phyloP scores from a whole-genome alignment of 2,113 vertebrate genomes.

The Dermatemys mawii region DNA sequence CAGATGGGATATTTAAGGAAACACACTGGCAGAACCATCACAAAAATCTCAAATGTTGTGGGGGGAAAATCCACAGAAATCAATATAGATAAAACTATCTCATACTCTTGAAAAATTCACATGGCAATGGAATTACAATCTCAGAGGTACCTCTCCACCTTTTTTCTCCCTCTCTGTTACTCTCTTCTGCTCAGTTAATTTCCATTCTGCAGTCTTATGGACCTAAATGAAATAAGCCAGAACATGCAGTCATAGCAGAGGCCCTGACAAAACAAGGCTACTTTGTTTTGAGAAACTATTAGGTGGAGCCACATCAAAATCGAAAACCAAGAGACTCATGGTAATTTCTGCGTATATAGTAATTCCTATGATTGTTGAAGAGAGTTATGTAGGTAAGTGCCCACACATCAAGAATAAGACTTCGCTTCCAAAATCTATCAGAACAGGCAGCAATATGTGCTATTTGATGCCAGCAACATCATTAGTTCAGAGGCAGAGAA shows the following conservation, averaged over 20 bases:
- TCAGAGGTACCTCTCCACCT: neutral
- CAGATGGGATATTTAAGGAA: neutral
- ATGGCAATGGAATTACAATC: neutral
- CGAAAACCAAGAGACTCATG: neutral
- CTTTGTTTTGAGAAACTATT: neutral
- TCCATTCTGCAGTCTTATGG: neutral
- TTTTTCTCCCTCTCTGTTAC: neutral
- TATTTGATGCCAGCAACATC: neutral
- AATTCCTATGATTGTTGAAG: neutral
- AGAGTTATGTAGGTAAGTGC: neutral
- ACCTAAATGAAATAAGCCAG: neutral
- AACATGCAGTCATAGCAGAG: neutral
- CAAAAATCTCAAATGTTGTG: neutral
- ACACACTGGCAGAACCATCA: neutral
- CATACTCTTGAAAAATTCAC: neutral
- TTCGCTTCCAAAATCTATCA: neutral
- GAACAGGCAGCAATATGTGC: fast-evolving
- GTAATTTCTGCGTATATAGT: neutral
- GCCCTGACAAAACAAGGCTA: neutral
- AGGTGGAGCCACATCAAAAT: neutral
- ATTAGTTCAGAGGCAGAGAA: neutral
- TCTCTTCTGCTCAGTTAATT: neutral
- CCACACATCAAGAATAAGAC: neutral
- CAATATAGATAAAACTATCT: neutral
- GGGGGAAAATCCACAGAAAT: neutral